These are phyloP conservation scores for Drosophila nigromelanica DNA, from an alignment of 1,140 invertebrate genomes.

Conservation along the genomic window DNA sequence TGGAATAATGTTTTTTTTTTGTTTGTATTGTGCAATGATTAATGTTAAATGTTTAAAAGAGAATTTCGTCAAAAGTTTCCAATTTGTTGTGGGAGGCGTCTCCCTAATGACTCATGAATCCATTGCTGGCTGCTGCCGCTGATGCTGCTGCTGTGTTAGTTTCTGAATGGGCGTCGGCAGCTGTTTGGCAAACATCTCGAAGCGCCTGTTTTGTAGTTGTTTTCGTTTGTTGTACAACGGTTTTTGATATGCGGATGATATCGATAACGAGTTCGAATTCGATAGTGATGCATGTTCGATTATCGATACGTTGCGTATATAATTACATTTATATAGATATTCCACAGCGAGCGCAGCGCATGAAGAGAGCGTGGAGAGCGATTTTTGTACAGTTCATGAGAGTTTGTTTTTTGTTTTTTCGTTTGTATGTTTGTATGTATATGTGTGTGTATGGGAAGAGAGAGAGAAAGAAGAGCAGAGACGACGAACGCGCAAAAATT, in stretches of 20 bases:
- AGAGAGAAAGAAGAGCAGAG: constrained; percentile 78
- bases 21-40: constrained; percentile 49
- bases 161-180: constrained; percentile 64
- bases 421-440: constrained; percentile 42
- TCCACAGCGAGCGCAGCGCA: constrained; percentile 79
- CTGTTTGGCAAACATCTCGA: constrained; percentile 80
- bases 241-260: constrained; percentile 45
- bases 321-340: constrained; percentile 10
- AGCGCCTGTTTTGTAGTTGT: constrained; percentile 67
- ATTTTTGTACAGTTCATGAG: constrained; percentile 71
- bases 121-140: constrained; percentile 43
- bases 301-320: constrained; percentile 47
- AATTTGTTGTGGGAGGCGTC: constrained; percentile 20
- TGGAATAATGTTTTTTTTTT: constrained; percentile 23
- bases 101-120: constrained; percentile 57
- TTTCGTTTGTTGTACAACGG: constrained; percentile 5
- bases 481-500: constrained; percentile 77
- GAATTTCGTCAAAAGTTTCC: constrained; percentile 36
- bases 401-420: constrained; percentile 34
- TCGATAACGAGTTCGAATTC: constrained; percentile 25
- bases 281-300: constrained; percentile 54
- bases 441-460: constrained; percentile 60
- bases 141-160: constrained; percentile 64
- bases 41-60: constrained; percentile 46
- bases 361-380: constrained; percentile 70